phyloP scores from a whole-genome alignment of 2,113 vertebrate species.

The Agelaius tricolor region DNA sequence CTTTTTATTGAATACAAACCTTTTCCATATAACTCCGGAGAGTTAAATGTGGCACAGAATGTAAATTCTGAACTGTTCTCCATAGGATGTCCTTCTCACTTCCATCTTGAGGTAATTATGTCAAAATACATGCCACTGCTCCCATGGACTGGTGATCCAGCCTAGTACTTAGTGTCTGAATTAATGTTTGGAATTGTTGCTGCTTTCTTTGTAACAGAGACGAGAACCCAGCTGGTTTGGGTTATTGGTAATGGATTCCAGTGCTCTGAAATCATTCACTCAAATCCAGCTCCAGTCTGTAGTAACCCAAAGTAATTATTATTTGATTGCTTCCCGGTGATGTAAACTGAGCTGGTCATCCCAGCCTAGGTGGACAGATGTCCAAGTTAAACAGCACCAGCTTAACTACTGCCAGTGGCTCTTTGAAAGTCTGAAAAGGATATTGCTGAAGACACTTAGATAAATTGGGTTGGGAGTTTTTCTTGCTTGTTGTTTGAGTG shows the following conservation, averaged over 20 bases:
- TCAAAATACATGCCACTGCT: constrained; percentile 19
- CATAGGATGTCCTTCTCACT: constrained; percentile 23
- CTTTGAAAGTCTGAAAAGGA: constrained; percentile 12
- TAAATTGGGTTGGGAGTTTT: constrained; percentile 21
- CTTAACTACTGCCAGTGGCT: constrained; percentile 33
- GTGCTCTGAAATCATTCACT: constrained; percentile 55
- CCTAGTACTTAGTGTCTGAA: constrained; percentile 35
- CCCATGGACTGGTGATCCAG: constrained; percentile 38
- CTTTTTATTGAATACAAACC: constrained; percentile 73
- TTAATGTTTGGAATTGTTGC: constrained; percentile 54
- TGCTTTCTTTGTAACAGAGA: constrained; percentile 65
- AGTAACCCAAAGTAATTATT: constrained; percentile 60
- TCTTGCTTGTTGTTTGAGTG: not conserved
- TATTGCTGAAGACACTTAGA: constrained; percentile 31
- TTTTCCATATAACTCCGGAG: constrained; percentile 59
- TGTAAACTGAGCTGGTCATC: constrained; percentile 61
- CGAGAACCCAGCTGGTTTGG: constrained; percentile 54
- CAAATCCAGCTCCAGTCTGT: constrained; percentile 37
- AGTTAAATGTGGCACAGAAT: constrained; percentile 63
- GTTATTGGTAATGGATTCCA: constrained; percentile 68
- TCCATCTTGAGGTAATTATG: constrained; percentile 59
- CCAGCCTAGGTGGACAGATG: constrained; percentile 42
- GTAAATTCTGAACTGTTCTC: constrained; percentile 37
- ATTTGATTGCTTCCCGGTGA: constrained; percentile 50
- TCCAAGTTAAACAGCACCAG: constrained; percentile 57